Base-by-base conservation (phyloP, 2,888 invertebrate species). In the Geotrupes spiniger region DNA sequence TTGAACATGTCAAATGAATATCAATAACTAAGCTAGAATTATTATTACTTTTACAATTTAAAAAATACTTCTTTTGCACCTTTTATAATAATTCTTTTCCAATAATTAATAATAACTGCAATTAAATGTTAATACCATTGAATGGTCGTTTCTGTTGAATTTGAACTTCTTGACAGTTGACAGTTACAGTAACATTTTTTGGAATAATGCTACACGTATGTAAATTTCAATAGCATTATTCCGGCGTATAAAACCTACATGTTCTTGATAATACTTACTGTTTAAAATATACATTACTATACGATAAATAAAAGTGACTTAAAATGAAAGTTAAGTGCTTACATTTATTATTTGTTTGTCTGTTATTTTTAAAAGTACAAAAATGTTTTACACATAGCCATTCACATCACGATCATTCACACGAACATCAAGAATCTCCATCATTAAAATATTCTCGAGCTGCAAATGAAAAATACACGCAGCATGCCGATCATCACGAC, bases 401-500 rank as follows among this genome's bases (percentile, higher is more conserved):
- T 15, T 43, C n/a, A 78, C 79, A 67, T 72, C 75, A 85, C 62
- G 74, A 69, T 46, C 57, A 60, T 45, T 49, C 47, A 1, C 56
- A 57, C 39, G 41, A 36, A 5, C 25, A 41, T 54, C 76, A 80
- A 54, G 83, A 85, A 63, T 73, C 82, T 41, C 84, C 92, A 12
- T 80, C 88, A 42, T 92, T 83, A 68, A 94, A 92, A 74, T 95
- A 94, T 73, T 88, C 92, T 21, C 77, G 78, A 66, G 76, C 82
- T 65, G 93, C 87, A 0, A 85, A 72, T 50, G 68, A 67, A 51
- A 58, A 61, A 44, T 39, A 53, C 25, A 26, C 33, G 11, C 29
- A 53, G 4, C 36, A 53, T 4, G 49, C 54, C 11, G 46, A 58
- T 11, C 46, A 60, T n/a, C 54, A 53, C 4, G 57, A 58, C 4